Conservation (phyloP, 2,113 vertebrate genomes). For the Danio rerio region DNA sequence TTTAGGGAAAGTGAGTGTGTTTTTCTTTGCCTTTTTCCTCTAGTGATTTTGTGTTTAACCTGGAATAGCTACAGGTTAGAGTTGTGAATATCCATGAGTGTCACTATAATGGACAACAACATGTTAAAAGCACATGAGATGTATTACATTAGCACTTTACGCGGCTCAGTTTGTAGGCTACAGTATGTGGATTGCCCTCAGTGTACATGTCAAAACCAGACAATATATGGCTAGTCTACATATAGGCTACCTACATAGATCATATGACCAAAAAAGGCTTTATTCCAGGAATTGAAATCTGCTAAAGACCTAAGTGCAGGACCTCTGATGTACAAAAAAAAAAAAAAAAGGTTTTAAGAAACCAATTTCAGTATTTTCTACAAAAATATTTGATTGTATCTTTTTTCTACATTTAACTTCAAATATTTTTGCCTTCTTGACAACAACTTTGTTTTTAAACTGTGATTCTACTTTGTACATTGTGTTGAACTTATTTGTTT, state of each 20-base stretch:
- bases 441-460: too few relatives aligned
- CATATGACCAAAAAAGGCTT: too few relatives aligned
- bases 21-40: constrained; percentile 29
- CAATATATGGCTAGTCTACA: not conserved
- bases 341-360: too few relatives aligned
- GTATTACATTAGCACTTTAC: constrained; percentile 37
- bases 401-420: too few relatives aligned
- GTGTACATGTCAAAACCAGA: not conserved
- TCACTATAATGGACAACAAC: constrained; percentile 36
- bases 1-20: constrained; percentile 54
- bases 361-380: too few relatives aligned
- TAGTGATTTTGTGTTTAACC: constrained; percentile 52
- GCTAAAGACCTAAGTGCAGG: too few relatives aligned
- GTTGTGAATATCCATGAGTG: constrained; percentile 37
- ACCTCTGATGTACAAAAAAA: too few relatives aligned
- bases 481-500: too few relatives aligned
- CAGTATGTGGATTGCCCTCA: constrained; percentile 26
- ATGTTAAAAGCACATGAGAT: constrained; percentile 51
- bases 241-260: not conserved
- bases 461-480: too few relatives aligned
- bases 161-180: not conserved
- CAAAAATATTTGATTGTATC: too few relatives aligned
- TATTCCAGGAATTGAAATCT: too few relatives aligned
- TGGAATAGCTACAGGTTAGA: constrained; percentile 39
- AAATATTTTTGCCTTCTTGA: too few relatives aligned